Conservation (phyloP, 2,797 vertebrate genomes). For the Lepidocolaptes lacrymiger region DNA sequence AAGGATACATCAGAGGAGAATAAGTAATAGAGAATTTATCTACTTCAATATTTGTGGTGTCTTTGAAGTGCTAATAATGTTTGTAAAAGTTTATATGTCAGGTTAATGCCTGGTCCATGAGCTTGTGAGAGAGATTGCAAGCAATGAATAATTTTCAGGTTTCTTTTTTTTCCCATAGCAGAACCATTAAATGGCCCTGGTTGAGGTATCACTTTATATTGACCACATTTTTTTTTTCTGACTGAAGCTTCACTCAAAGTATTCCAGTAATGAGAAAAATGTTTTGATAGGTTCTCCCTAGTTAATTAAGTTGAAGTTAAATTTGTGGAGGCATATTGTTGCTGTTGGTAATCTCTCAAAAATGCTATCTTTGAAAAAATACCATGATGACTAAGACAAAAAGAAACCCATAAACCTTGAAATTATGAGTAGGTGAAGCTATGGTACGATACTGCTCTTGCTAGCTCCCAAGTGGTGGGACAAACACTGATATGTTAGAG, state of each 20-base stretch:
- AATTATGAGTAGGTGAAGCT: not conserved
- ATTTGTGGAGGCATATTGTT: not conserved
- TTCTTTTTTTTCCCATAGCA: not conserved
- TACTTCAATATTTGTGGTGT: not conserved
- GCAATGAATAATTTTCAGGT: not conserved
- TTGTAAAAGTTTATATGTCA: not conserved
- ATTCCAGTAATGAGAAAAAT: not conserved
- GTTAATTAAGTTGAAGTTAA: not conserved
- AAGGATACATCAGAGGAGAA: not conserved
- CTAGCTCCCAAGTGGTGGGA: not conserved
- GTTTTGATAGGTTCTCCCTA: not conserved
- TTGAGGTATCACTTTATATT: not conserved
- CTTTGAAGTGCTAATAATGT: slow-evolving; percentile 29
- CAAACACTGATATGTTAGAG: not conserved
- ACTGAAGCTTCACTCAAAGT: not conserved
- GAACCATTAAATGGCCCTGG: not conserved
- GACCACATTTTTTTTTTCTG: not conserved
- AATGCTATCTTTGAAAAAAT: not conserved
- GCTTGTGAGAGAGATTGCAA: not conserved
- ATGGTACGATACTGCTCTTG: not conserved
- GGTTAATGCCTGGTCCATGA: not conserved
- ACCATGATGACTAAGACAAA: not conserved
- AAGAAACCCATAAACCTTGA: not conserved
- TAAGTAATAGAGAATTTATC: not conserved
- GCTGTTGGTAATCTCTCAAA: not conserved